These are phyloP conservation scores for Teleiodes luculella DNA, from an alignment of 2,888 invertebrate genomes.

Conservation along the genomic window DNA sequence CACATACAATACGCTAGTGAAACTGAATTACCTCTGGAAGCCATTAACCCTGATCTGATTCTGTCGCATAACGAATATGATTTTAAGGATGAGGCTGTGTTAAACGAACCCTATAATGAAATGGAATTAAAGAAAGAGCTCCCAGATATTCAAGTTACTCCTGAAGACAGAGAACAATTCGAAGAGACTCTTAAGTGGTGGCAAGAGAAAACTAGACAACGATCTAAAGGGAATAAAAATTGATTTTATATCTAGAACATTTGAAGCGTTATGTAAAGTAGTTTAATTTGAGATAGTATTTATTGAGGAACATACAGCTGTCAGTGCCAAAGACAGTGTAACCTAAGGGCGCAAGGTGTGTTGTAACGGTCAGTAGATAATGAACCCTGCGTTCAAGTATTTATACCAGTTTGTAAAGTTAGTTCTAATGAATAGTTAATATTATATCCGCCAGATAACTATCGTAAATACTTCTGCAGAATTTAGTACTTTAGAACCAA, in stretches of 20 bases:
- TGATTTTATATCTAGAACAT: slow-evolving; percentile 15
- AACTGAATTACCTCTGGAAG: slow-evolving; percentile 44
- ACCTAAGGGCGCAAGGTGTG: slow-evolving; percentile 67
- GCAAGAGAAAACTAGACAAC: slow-evolving; percentile 70
- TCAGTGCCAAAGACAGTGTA: slow-evolving; percentile 64
- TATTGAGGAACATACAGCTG: slow-evolving; percentile 69
- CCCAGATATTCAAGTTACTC: slow-evolving; percentile 69
- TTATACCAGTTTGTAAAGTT: slow-evolving; percentile 26
- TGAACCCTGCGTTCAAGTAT: slow-evolving; percentile 34
- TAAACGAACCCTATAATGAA: slow-evolving; percentile 67
- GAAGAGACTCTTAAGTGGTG: slow-evolving; percentile 75
- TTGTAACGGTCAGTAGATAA: slow-evolving; percentile 58
- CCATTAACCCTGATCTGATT: slow-evolving; percentile 56
- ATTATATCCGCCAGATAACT: slow-evolving; percentile 9
- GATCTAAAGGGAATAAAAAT: slow-evolving; percentile 37
- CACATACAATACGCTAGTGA: slow-evolving; percentile 49
- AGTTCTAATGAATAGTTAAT: slow-evolving; percentile 18
- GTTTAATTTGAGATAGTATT: slow-evolving; percentile 40
- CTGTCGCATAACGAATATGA: slow-evolving; percentile 52
- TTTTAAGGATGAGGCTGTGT: slow-evolving; percentile 58
- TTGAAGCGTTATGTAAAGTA: slow-evolving; percentile 19
- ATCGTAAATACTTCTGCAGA: too few relatives aligned
- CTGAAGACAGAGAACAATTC: slow-evolving; percentile 69
- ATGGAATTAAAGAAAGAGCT: slow-evolving; percentile 69
- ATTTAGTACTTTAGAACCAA: too few relatives aligned